Base-by-base conservation (phyloP, 2,888 invertebrate genomes). In the Mechanitis messenoides region DNA sequence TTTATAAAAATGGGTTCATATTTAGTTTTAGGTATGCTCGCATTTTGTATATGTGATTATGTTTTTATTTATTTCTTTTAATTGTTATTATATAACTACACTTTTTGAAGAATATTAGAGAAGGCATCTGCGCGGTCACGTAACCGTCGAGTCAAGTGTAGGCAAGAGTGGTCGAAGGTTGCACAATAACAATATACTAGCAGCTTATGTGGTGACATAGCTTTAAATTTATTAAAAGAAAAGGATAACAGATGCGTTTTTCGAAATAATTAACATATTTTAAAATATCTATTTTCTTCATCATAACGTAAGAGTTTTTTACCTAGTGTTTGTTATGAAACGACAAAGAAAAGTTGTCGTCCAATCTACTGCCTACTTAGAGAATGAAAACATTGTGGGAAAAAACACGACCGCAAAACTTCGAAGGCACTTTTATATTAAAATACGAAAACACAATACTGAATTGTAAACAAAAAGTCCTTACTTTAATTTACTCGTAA, bases 351-450 rank as follows among this genome's bases (percentile, higher is more conserved):
- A 85, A 83, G 78, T 82, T 84, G 82, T 77, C 79, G 83, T 84
- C 74, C 81, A 81, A 84, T 84, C 80, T 78, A 74, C 74, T 80
- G 80, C 79, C 77, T 83, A 83, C 84, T 84, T 83, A 81, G 69
- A 79, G 76, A 85, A 85, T 84, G 83, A 84, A 77, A 83, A 72
- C 76, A 75, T 70, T 72, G 72, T 58, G 61, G 69, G 66, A 47
- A 47, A n/a, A 47, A 47, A 47, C 5, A 47, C 47, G 28, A 47
- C 12, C 12, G 47, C 38, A 38, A 38, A 38, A 38, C 38, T 38
- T 38, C 7, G 38, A 38, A 6, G 38, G 5, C 38, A 38, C 7
- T 38, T 38, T 38, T 2, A 38, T 6, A 38, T 38, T 38, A 38
- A 38, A 38, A 38, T 38, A 20, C 20, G 20, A 20, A 20, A 20